Evolutionary conservation across 1,140 invertebrate species (phyloP).

Genomic region (Diabrotica virgifera): DNA sequence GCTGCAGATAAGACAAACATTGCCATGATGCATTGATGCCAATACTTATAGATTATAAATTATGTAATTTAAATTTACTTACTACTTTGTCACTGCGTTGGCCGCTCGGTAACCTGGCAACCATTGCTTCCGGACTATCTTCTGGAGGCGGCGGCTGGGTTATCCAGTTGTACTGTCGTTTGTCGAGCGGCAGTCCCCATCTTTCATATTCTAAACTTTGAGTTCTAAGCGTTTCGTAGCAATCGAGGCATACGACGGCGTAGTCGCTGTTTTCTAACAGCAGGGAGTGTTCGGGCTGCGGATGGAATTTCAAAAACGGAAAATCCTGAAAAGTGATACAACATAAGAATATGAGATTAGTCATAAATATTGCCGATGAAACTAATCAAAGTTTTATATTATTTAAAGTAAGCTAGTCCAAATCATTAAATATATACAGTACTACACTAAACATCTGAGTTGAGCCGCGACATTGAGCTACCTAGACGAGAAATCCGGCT

Average conservation of each 20-base stretch:
- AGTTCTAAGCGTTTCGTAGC: conserved; percentile 80
- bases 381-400: no score
- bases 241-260: conserved; percentile 88
- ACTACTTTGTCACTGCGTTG: conserved; percentile 76
- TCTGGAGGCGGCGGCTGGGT: conserved; percentile 84
- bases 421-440: no score
- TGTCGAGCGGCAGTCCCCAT: conserved; percentile 82
- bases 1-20: no score
- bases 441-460: no score
- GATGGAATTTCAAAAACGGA: conserved; percentile 75
- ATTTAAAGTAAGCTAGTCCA: no score
- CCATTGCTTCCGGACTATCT: conserved; percentile 75
- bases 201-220: conserved; percentile 85
- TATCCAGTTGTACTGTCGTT: conserved; percentile 89
- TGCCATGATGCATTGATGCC: no score
- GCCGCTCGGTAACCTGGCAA: conserved; percentile 76
- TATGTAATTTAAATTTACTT: conserved; percentile 35
- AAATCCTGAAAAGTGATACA: conserved; percentile 57
- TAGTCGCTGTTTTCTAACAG: conserved; percentile 86
- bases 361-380: no score
- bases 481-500: no score
- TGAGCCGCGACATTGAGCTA: no score
- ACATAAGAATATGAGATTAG: no score
- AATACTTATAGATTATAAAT: no score
- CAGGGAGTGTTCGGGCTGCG: conserved; percentile 77